Conservation (phyloP, 2,888 invertebrate species). For the Graphium colonna region DNA sequence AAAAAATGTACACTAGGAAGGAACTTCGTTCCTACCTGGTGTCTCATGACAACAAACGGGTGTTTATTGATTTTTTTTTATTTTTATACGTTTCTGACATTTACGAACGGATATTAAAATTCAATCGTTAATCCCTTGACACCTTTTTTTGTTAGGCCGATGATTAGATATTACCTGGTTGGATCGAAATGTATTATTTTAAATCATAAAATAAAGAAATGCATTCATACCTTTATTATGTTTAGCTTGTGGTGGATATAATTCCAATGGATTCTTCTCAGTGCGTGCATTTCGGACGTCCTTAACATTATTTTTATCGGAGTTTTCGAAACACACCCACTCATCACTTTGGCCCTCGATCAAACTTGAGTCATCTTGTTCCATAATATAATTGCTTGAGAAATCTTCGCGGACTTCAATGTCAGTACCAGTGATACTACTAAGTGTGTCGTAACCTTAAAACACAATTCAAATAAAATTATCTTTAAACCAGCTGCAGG, state of each 20-base stretch:
- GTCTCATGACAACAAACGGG: too few relatives aligned
- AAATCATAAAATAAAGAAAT: not conserved
- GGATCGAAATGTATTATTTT: too few relatives aligned
- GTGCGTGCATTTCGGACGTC: not conserved
- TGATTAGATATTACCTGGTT: too few relatives aligned
- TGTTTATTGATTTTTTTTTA: too few relatives aligned
- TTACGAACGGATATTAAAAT: too few relatives aligned
- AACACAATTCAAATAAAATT: constrained; percentile 1
- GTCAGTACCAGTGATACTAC: constrained; percentile 34
- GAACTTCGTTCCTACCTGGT: too few relatives aligned
- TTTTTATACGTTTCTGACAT: too few relatives aligned
- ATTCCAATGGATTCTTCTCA: not conserved
- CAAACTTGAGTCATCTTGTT: constrained; percentile 35
- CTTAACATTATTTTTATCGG: constrained; percentile 6
- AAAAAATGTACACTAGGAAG: too few relatives aligned
- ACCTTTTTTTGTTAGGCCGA: too few relatives aligned
- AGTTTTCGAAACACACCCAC: constrained; percentile 27
- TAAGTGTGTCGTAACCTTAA: constrained; percentile 12
- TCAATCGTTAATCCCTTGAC: too few relatives aligned
- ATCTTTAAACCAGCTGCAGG: too few relatives aligned
- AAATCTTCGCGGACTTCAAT: constrained; percentile 36
- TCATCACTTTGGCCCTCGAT: constrained; percentile 30
- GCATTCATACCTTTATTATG: constrained; percentile 8
- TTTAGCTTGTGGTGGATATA: constrained; percentile 5
- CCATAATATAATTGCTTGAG: constrained; percentile 36